These are phyloP conservation scores for Thermophis baileyi DNA, from an alignment of 2,113 vertebrate species.

Conservation along the genomic window DNA sequence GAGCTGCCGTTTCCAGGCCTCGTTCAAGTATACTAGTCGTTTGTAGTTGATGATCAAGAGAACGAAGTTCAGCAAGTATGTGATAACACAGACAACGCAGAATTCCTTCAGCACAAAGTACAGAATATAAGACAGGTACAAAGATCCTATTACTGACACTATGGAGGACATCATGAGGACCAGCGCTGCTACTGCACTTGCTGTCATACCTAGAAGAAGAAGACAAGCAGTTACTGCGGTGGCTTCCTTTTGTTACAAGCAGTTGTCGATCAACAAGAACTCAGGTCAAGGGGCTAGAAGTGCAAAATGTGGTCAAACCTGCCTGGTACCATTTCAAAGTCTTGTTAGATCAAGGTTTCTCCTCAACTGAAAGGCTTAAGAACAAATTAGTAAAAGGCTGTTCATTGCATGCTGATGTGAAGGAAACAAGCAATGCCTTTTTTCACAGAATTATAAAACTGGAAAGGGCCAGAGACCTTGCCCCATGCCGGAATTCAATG, in stretches of 20 bases:
- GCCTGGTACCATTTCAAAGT: neutral
- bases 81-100: slow-evolving; percentile 93
- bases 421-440: neutral
- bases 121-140: slow-evolving; percentile 98
- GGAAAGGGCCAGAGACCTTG: neutral
- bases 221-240: slow-evolving; percentile 33
- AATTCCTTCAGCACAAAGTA: slow-evolving; percentile 99
- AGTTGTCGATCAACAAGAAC: neutral
- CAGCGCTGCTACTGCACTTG: slow-evolving; percentile 92
- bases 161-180: slow-evolving; percentile 98
- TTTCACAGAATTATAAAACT: neutral
- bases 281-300: neutral
- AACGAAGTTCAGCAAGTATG: slow-evolving; percentile 97
- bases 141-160: slow-evolving; percentile 89
- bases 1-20: slow-evolving; percentile 97
- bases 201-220: slow-evolving; percentile 88
- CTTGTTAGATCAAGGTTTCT: neutral
- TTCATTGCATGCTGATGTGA: neutral
- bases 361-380: neutral
- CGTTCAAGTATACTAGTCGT: slow-evolving; percentile 99
- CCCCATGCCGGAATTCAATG: neutral
- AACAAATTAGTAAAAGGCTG: neutral
- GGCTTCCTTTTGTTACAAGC: neutral
- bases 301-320: neutral
- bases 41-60: slow-evolving; percentile 98